Evolutionary conservation across 2,888 invertebrate species (phyloP), one percentile per base, ranked within the genome.

Genomic region (Agonopterix subpropinquella): DNA sequence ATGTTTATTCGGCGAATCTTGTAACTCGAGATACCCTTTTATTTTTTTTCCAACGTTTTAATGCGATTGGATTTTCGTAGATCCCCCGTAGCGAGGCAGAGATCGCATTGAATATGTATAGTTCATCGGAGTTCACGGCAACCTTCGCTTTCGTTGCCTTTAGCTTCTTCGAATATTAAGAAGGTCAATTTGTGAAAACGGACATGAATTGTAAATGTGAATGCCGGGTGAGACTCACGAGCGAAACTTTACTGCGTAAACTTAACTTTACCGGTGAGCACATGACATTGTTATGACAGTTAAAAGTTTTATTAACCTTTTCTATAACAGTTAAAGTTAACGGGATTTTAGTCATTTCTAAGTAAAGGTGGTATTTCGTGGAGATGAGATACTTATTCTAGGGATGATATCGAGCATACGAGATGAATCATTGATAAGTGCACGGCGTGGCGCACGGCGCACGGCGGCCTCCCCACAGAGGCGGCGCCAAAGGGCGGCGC

Each of bases 1-100:
- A 83, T 80, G 77, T 81, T 84, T 86, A 81, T 80, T 74, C 70
- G 62, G 61, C 59, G 64, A 73, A 68, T 76, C 76, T 79, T 80
- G 70, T 79, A 70, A 74, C 70, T 69, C 63, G 67, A 67, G 61
- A 70, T 73, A 72, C 67, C 67, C 72, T 73, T 77, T 77, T 74
- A 42, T 73, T 76, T 77, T 75, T 13, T 73, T 73, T 70, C 64
- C 65, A 56, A 58, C 64, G 71, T 79, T 83, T 82, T 79, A 82
- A 83, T 79, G 71, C 77, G 73, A 82, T 80, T 81, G 79, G 74
- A 73, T 79, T 79, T 75, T 67, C 67, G 67, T 70, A 71, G 72
- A 62, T 54, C 62, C 64, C 60, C 56, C 65, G 71, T 62, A 67
- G 64, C 68, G 56, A 49, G 62, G 65, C 28, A 28, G 57, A 54